These are phyloP conservation scores for Vulpes vulpes DNA, from an alignment of 2,113 vertebrate genomes.

Conservation along the genomic window DNA sequence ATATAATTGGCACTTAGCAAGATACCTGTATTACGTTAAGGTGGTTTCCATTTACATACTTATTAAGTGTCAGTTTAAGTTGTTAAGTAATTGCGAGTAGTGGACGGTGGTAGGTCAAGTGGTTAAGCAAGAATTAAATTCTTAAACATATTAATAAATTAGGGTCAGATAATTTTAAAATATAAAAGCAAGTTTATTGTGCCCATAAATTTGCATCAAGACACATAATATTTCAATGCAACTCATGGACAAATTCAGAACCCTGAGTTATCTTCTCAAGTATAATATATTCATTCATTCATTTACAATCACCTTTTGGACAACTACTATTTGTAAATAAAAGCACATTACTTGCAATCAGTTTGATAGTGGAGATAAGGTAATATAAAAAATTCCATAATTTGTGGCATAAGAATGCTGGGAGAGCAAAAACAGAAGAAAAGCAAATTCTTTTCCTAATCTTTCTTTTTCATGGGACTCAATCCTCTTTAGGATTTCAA, in stretches of 20 bases:
- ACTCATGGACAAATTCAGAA: not conserved
- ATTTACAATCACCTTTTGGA: not conserved
- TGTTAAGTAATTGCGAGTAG: conserved; percentile 84
- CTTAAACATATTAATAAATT: conserved; percentile 72
- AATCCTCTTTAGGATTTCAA: not conserved
- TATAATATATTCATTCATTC: not conserved
- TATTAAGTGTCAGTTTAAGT: conserved; percentile 87
- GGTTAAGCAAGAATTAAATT: conserved; percentile 81
- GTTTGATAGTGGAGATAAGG: not conserved
- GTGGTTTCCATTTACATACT: conserved; percentile 87
- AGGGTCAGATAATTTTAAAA: conserved; percentile 53
- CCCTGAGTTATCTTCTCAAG: conserved; percentile 28
- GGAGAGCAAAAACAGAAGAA: not conserved
- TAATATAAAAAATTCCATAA: not conserved
- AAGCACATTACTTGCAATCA: not conserved
- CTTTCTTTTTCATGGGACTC: not conserved
- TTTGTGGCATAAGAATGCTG: not conserved
- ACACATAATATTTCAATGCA: not conserved
- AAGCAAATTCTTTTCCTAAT: not conserved
- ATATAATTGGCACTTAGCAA: conserved; percentile 90
- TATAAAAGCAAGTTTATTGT: conserved; percentile 36
- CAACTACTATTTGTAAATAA: not conserved
- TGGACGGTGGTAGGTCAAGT: conserved; percentile 78
- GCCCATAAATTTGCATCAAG: conserved; percentile 10
- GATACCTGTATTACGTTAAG: conserved; percentile 85